These are phyloP conservation scores for Atrichornis clamosus DNA, from an alignment of 2,113 vertebrate genomes.

Conservation along the genomic window DNA sequence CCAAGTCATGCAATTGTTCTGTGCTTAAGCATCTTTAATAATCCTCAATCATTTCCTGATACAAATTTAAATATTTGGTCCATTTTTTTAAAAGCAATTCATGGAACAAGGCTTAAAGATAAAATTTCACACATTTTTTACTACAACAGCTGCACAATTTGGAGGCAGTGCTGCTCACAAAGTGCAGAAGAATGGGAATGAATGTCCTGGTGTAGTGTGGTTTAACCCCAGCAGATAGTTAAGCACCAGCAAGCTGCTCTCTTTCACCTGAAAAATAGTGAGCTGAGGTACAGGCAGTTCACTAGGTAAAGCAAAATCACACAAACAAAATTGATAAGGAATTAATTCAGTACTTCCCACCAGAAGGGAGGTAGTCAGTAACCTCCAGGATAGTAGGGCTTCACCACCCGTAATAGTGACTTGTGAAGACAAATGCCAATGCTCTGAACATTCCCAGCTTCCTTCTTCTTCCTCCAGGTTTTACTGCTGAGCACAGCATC, in stretches of 20 bases:
- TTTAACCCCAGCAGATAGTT: background rate
- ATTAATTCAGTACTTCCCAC: background rate
- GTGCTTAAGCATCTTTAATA: background rate
- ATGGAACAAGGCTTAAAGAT: background rate
- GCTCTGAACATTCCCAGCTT: fast-evolving
- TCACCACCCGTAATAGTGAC: fast-evolving
- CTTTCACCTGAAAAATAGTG: background rate
- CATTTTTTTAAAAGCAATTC: background rate
- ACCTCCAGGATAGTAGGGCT: background rate
- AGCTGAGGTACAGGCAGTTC: background rate
- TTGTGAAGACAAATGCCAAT: background rate
- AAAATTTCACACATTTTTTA: background rate
- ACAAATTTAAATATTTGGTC: background rate
- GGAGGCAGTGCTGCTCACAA: background rate
- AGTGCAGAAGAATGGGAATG: background rate
- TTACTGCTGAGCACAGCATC: background rate
- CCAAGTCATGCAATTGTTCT: background rate
- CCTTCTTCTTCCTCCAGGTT: background rate
- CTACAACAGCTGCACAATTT: background rate
- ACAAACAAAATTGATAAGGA: background rate
- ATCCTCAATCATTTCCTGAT: background rate
- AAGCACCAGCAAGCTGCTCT: background rate
- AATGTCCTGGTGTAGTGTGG: background rate
- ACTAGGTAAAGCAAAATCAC: background rate
- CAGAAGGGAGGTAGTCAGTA: background rate